Base-by-base conservation (phyloP, 2,797 vertebrate species). In the Melanotaenia maccullochi region DNA sequence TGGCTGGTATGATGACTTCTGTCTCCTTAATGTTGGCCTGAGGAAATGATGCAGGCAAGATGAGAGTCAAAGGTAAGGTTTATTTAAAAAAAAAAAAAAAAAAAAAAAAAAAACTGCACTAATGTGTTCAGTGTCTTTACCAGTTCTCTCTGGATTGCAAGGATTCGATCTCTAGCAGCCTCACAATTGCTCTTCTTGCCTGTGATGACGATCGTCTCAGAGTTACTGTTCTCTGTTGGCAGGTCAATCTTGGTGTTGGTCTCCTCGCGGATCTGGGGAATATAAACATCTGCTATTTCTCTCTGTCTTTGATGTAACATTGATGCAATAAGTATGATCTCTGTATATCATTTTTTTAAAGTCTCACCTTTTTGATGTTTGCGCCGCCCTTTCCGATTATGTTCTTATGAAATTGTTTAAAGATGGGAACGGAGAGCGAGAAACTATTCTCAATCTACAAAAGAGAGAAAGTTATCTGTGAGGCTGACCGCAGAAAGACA, bases 371-470 rank as follows among this genome's bases (percentile, higher is more conserved):
- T 85, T 96, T 96, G 60, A 96, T 96, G 89, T 96, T 96, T 65
- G 90, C 68, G 0, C 93, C 95, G 32, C 94, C 93, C 82, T 96
- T 96, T 8, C 96, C 95, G 9, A 96, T 96, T 4, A 96, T 95
- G 87, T 95, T 95, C 89, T 96, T 96, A 90, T 96, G 95, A 80
- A 96, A 95, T 82, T 95, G 94, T 85, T 96, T 96, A 58, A 94
- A 95, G 83, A 96, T 93, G 51, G 95, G 93, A 35, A 96, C 91
- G 0, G 93, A 95, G 78, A 96, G 92, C 11, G 93, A 95, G 88
- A 92, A 96, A 82, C 92, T 96, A 65, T 93, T 96, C 77, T 96
- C 95, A 28, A 96, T 94, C 95, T 96, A 52, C 38, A 22, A 60
- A 58, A 65, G 32, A 68, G 11, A 65, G 28, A 66, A 38, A 57